Base-by-base conservation (phyloP, 2,888 invertebrate genomes). In the Hyposoter didymator region DNA sequence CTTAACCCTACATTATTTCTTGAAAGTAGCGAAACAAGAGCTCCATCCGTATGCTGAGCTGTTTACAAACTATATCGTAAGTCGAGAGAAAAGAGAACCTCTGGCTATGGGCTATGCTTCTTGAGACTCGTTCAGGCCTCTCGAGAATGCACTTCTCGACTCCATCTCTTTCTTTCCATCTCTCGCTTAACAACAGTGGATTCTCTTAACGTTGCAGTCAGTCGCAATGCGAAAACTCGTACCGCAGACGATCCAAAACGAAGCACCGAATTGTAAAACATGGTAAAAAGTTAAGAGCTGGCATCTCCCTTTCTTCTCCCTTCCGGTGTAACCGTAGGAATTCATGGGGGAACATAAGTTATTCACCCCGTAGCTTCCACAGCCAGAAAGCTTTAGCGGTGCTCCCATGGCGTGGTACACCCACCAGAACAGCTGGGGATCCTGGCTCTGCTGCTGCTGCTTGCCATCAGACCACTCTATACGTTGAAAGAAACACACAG, bases 271-370 rank as follows among this genome's bases (percentile, higher is more conserved):
- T 72, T 39, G 59, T 43, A 59, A 76, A 75, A 85, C 76, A 73
- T 83, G 85, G 79, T 72, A 85, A 83, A 80, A 85, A 83, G 75
- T 83, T 52, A 73, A 85, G 76, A 49, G 70, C n/a, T n/a, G n/a
- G 45, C 8, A 39, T 73, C 43, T 39, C 66, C 35, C 79, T 76
- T 39, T 45, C 78, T 66, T 64, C 49, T 47, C 47, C 45, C 66
- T 47, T 64, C 62, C 17, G 62, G 64, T 84, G 70, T 87, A 84
- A 62, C 80, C 84, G 64, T 84, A 85, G 87, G 86, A 89, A 88
- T 89, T 89, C 89, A 90, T 89, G 90, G 88, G 89, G 91, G 90
- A 91, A 91, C 90, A 90, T 91, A 91, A 92, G 91, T 92, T 93
- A 92, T 92, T 92, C 92, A 92, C 91, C 91, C 91, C 88, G 78